Conservation (phyloP, 1,140 invertebrate genomes). For the Cyphomyrmex costatus region DNA sequence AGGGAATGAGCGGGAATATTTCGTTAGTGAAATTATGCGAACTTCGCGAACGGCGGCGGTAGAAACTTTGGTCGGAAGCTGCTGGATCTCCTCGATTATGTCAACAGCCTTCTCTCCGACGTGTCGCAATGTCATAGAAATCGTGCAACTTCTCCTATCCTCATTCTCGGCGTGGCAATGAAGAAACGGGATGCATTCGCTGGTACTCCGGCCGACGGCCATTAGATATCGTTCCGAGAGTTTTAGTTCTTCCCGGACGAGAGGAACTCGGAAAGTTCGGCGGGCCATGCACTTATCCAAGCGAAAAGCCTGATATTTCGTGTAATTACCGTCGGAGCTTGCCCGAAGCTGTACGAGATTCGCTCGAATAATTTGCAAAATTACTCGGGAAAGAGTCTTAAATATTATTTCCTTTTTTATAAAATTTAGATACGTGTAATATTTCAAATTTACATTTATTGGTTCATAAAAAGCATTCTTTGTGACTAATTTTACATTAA, state of each 20-base stretch:
- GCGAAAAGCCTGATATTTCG: constrained; percentile 41
- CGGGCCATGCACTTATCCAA: neutral
- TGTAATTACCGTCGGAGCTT: constrained; percentile 27
- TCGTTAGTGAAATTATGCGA: constrained; percentile 67
- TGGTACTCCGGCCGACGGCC: constrained; percentile 9
- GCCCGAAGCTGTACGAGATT: constrained; percentile 15
- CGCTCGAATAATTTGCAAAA: neutral
- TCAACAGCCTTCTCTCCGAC: constrained; percentile 50
- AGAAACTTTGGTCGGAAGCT: constrained; percentile 48
- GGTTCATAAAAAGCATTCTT: neutral
- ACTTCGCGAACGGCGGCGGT: constrained; percentile 19
- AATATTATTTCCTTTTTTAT: neutral
- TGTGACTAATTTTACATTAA: too few relatives aligned
- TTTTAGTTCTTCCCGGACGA: constrained; percentile 6
- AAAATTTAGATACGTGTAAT: neutral
- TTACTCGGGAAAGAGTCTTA: neutral
- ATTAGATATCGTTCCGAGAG: constrained; percentile 33
- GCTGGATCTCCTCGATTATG: constrained; percentile 18
- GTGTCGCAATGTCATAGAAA: constrained; percentile 44
- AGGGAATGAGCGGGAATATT: constrained; percentile 63
- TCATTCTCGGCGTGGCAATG: neutral
- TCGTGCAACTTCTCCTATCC: constrained; percentile 45
- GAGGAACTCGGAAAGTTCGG: constrained; percentile 36
- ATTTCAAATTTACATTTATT: neutral
- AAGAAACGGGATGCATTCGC: constrained; percentile 16